Percentiles rank a stretch among this genome's conserved stretches.
Evolutionary conservation across 2,113 vertebrate genomes (phyloP).

Genomic region (Etia nguti): DNA sequence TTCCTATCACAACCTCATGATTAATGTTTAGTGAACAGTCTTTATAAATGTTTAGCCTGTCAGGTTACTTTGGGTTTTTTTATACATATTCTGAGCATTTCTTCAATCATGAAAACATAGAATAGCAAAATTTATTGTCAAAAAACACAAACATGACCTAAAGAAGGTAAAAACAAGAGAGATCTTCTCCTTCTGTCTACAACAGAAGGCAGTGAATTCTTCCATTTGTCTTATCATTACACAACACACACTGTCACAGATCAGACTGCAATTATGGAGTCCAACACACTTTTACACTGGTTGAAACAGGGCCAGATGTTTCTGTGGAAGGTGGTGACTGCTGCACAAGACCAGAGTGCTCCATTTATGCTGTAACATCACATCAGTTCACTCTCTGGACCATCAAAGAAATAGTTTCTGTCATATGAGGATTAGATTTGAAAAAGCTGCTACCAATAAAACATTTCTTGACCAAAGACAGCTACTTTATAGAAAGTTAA

Average conservation of each 20-base stretch:
- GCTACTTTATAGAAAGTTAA: background rate
- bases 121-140: background rate
- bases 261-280: background rate
- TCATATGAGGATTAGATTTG: background rate
- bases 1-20: background rate
- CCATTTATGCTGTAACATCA: background rate
- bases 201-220: background rate
- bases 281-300: background rate
- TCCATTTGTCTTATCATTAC: slow-evolving; percentile 20
- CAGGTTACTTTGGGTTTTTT: background rate
- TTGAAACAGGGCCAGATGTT: background rate
- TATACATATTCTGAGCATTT: background rate
- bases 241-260: background rate
- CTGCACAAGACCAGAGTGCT: background rate
- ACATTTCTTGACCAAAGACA: background rate
- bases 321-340: background rate
- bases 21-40: background rate
- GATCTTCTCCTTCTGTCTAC: slow-evolving; percentile 4
- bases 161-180: background rate
- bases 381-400: background rate
- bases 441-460: background rate
- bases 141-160: background rate
- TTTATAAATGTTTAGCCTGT: rapidly evolving
- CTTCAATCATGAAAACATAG: background rate
- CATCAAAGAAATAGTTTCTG: background rate